Base-by-base conservation (phyloP, 1,140 invertebrate species). In the Zaprionus camerounensis region DNA sequence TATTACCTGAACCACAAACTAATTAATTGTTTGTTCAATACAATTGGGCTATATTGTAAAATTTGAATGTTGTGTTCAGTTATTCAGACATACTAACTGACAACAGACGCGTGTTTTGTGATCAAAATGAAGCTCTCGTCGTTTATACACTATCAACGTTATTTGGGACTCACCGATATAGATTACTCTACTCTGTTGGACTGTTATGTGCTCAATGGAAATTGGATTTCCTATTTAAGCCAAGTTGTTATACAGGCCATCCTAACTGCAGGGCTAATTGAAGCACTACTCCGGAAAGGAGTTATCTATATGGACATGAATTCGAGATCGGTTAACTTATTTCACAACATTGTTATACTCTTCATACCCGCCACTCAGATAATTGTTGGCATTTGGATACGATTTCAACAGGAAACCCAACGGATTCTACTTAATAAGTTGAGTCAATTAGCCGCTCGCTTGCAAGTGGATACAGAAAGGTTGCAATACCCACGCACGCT, bases 101-200 rank as follows among this genome's bases (percentile, higher is more conserved):
- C 3, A 15, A n/a, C 17, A 51, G 34, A 15, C 11, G 71, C 36
- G 31, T 13, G 6, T 28, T 38, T 41, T 34, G 5, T 11, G 28
- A 3, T 22, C 0, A 36, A 3, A 61, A 73, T 62, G 57, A 34
- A 15, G 15, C 28, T 74, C 5, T 17, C 62, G 1, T 31, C 26
- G 6, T 69, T 74, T 28, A 9, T 62, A 26, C 57, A 46, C 28
- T 74, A 74, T 24, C 71, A 74, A 36, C 66, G 71, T 0, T 74
- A 69, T 51, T 9, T 74, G 24, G 71, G 66, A n/a, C 41, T 74
- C 1, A 70, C 28, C 13, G 66, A 70, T 15, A 69, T 74, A 2
- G 71, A 74, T 28, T 74, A 69, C 51, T 49, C 58, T 15, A 46
- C 3, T 5, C 6, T 5, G 2, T 12, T 2, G 0, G 17, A 58